Evolutionary conservation across 2,113 vertebrate genomes (phyloP), one percentile per base, ranked within the genome.

Genomic region (Mormyrus iriodes): DNA sequence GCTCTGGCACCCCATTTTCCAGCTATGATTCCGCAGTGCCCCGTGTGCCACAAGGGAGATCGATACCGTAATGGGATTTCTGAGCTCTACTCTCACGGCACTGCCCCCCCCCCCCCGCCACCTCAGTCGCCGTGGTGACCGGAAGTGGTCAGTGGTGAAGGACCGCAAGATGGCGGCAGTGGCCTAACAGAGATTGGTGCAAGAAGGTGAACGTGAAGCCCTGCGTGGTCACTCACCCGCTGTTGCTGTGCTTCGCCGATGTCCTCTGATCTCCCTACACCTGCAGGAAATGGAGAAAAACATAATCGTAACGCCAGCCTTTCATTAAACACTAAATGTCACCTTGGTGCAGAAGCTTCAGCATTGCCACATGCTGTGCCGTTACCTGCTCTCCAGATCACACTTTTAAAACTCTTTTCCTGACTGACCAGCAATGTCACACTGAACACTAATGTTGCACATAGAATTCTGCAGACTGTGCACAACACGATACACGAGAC

Each of bases 231-330:
- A 95, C 95, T 95, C 92, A 96, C 96, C 94, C 89, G 88, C 85
- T 90, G 89, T 39, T 58, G 44, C 79, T 52, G 91, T 92, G 86
- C 83, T 46, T 90, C 90, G 89, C 48, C 91, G 87, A 24, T 91
- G 83, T 53, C 90, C 90, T 89, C 49, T 91, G 88, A 35, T 91
- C 89, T 91, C 93, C 93, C 91, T 91, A 82, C 90, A 93, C 95
- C 95, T 96, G 93, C 88, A 94, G 93, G 91, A 94, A 90, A 95
- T 3, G 87, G 84, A n/a, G n/a, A n/a, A 88, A 82, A 90, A 44
- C 82, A 88, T 52, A 17, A 90, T 94, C 86, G 94, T 79, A 93
- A 90, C 91, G 90, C 87, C 86, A 88, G 79, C 89, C 87, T 92
- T 93, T 89, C 92, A 76, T 69, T 31, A 89, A 88, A 91, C 39